Evolutionary conservation across 2,888 invertebrate genomes (phyloP), one percentile per base, ranked within the genome.

Genomic region (Andrena marginata): DNA sequence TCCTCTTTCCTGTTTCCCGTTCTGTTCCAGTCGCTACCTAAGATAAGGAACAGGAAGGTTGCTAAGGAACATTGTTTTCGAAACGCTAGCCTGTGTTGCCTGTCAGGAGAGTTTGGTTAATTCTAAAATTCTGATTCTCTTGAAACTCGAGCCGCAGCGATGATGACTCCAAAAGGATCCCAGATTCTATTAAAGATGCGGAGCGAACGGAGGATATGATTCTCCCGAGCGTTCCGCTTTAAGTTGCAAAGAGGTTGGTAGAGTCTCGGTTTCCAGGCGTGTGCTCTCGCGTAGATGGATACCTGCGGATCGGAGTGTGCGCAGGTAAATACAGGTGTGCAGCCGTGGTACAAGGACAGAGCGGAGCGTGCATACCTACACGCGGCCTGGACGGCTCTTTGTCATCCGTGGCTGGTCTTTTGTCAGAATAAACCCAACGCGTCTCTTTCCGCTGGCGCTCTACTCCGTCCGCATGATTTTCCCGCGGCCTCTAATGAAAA

Each of bases 301-400:
- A 68, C 71, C 67, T 33, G 82, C 59, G 60, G 63, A 67, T 63
- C 49, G 63, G 23, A 33, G 35, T 63, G 73, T 42, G 76, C 62
- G 23, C 80, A 76, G 80, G 75, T 82, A 82, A 79, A 82, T 80
- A 82, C 62, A 81, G 82, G 81, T 81, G 67, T 42, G 77, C 71
- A 29, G 8, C 59, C 23, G 33, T 60, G 42, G 33, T 13, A n/a
- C 33, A 29, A 6, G 51, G 48, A 31, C 73, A 42, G 56, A 56
- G 26, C 26, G 3, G 6, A 8, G 4, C 16, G 16, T 29, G 13
- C n/a, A 10, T 26, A 33, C 33, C 33, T 33, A 26, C 13, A 49
- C 33, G 33, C 35, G 67, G 13, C 42, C 54, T n/a, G 48, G 60
- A 51, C 65, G 64, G 68, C 60, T 64, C 51, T 78, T 73, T 69